Percentiles rank a stretch among this genome's conserved stretches.
These are phyloP conservation scores for Drosophila ironensis DNA, from an alignment of 1,140 invertebrate genomes.

Conservation along the genomic window DNA sequence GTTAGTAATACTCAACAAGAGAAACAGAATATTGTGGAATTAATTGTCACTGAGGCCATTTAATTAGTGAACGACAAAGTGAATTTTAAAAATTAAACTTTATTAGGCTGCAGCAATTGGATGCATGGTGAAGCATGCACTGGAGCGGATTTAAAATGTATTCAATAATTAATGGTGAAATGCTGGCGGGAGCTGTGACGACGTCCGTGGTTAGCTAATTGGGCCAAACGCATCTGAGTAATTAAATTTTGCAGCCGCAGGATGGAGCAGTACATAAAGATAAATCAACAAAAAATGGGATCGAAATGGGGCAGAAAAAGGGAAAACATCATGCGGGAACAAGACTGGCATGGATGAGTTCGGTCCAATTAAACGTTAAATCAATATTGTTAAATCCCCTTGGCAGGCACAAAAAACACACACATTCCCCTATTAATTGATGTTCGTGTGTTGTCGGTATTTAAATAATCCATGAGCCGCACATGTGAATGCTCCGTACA, in stretches of 20 bases:
- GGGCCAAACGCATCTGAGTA: constrained; percentile 29
- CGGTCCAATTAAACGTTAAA: constrained; percentile 48
- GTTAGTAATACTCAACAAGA: background rate
- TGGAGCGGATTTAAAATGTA: background rate
- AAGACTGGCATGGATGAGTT: constrained; percentile 15
- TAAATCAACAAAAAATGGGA: constrained; percentile 1
- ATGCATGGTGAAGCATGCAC: constrained; percentile 11
- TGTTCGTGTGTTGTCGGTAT: constrained; percentile 20
- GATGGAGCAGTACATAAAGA: background rate
- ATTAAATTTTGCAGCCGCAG: constrained; percentile 35
- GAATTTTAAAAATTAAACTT: background rate
- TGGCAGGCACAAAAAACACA: background rate
- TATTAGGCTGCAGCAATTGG: background rate
- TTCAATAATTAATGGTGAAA: constrained; percentile 17
- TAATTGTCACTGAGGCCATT: background rate
- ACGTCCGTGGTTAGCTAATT: constrained; percentile 32
- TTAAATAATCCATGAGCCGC: constrained; percentile 36
- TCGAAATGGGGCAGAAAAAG: background rate
- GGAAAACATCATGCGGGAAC: constrained; percentile 5
- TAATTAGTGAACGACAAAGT: background rate
- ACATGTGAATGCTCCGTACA: background rate
- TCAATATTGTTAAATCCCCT: constrained; percentile 43
- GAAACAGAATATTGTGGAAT: too few species aligned
- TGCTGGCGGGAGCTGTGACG: background rate
- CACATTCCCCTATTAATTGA: constrained; percentile 26